Conservation (phyloP, 2,113 vertebrate species). For the Leptocoma aspasia region DNA sequence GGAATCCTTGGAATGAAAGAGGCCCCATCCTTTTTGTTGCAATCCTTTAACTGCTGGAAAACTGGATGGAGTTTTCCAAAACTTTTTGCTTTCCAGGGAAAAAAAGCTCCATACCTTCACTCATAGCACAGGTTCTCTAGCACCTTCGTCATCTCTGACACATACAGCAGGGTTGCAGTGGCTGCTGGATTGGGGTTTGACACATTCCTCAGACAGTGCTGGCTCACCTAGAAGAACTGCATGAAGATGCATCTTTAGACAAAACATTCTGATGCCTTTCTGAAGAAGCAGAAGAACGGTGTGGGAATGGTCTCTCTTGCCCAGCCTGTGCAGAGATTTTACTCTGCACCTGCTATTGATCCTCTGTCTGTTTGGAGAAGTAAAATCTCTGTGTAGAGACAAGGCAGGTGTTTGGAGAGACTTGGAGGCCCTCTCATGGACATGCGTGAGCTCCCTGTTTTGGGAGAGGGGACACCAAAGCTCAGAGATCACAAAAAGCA, state of each 20-base stretch:
- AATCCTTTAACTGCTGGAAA: not conserved
- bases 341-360: not conserved
- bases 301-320: no score
- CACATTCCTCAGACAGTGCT: not conserved
- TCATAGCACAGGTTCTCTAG: not conserved
- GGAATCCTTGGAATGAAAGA: not conserved
- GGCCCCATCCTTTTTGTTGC: not conserved
- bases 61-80: not conserved
- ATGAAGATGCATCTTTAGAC: not conserved
- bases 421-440: not conserved
- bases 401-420: fast-evolving
- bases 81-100: not conserved
- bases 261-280: not conserved
- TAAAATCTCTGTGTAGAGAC: not conserved
- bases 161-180: not conserved
- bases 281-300: not conserved
- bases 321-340: not conserved
- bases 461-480: not conserved
- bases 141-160: not conserved
- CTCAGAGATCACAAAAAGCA: not conserved
- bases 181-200: not conserved
- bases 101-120: not conserved
- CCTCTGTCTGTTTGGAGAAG: not conserved
- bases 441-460: not conserved
- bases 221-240: no score